Base-by-base conservation (phyloP, 2,888 invertebrate species). In the Microplitis manilae region DNA sequence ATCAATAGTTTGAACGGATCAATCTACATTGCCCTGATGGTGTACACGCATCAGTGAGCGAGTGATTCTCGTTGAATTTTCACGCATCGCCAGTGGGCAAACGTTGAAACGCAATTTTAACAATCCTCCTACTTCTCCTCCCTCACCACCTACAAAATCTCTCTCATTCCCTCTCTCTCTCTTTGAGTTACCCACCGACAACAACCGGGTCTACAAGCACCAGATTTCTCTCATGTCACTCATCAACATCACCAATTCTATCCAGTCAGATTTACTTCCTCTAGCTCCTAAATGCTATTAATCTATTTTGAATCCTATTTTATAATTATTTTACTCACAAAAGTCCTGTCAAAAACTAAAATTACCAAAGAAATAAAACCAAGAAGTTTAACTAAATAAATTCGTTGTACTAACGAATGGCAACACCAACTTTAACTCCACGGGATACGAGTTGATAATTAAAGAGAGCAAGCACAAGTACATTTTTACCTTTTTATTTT, bases 31-130 rank as follows among this genome's bases (percentile, higher is more conserved):
- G 15, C 50, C 13, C 50, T 60, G 70, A n/a, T 20, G 40, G 64
- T 38, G 30, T 65, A 65, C 13, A 65, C 65, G 65, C 30, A 62
- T 62, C 15, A 62, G 15, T 62, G 62, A 62, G 62, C 20, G 65
- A 39, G 67, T 59, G 38, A 50, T 65, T 59, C 50, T 41, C 50
- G 41, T 41, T 41, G 73, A 73, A 73, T 73, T 73, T 73, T 59
- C 73, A 30, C 67, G 77, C 73, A 73, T 77, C 73, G 59, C 69
- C 65, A 30, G 73, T 73, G 77, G 73, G 64, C 68, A 69, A 72
- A 72, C 72, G 72, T 61, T 64, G 67, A 67, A 73, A 65, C 67
- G 73, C 50, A 73, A 73, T 73, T 73, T 65, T 50, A 73, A 17
- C 50, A 38, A 65, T 59, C 40, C 67, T 41, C 67, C 61, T 30